These are phyloP conservation scores for Melanostigma gelatinosum DNA, from an alignment of 2,113 vertebrate genomes.

Conservation along the genomic window DNA sequence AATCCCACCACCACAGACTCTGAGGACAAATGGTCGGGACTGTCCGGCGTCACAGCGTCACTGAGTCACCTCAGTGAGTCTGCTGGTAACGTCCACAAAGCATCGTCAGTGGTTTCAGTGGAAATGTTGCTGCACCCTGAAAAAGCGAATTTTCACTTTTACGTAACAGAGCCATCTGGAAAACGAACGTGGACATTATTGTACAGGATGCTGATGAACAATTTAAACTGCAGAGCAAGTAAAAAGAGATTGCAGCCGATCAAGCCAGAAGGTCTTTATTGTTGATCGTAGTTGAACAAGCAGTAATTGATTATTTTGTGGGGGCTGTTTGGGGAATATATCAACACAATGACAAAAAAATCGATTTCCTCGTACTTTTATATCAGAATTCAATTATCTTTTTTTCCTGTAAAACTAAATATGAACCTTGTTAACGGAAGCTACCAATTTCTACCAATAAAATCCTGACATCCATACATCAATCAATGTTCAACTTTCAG, in stretches of 20 bases:
- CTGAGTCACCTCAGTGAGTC: conserved; percentile 40
- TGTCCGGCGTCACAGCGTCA: not conserved
- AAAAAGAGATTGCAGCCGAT: not conserved
- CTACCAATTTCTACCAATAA: not conserved
- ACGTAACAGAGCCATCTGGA: not conserved
- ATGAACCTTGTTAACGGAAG: not conserved
- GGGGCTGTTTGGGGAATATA: not conserved
- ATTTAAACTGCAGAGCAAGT: not conserved
- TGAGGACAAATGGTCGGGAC: conserved; percentile 27
- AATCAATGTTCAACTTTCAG: not conserved
- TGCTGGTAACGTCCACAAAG: not conserved
- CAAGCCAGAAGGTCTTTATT: not conserved
- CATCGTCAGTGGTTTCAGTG: not conserved
- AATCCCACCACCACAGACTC: not conserved
- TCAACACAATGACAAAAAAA: not conserved
- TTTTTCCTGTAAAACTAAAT: not conserved
- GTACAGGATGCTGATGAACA: not conserved
- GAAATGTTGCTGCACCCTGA: not conserved
- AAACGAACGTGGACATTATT: not conserved
- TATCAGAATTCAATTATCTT: not conserved
- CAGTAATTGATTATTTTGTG: not conserved
- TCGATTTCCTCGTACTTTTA: not conserved
- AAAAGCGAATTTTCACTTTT: conserved; percentile 35
- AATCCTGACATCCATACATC: not conserved
- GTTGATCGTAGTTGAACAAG: not conserved